Evolutionary conservation across 2,113 vertebrate species (phyloP).

Genomic region (Alethe castanea): DNA sequence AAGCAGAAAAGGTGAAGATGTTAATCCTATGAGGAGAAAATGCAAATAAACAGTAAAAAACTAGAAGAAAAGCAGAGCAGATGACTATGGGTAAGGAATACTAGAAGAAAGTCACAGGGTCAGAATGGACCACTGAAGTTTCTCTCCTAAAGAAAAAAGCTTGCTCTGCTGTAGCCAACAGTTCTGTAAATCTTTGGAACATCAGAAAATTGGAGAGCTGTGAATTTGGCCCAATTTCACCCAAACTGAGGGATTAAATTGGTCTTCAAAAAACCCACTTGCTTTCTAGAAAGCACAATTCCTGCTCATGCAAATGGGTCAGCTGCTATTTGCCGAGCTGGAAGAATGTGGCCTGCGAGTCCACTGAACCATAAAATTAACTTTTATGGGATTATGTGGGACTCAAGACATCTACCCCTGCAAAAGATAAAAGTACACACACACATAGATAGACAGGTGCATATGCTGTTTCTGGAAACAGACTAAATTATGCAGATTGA

Average conservation of each 20-base stretch:
- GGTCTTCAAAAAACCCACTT: background rate
- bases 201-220: background rate
- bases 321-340: background rate
- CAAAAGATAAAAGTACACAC: background rate
- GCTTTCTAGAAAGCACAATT: background rate
- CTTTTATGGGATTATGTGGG: background rate
- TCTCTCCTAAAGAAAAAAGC: background rate
- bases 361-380: background rate
- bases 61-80: background rate
- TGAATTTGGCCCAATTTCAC: background rate
- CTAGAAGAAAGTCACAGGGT: background rate
- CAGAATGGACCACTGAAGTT: background rate
- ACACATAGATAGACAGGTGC: no score
- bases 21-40: background rate
- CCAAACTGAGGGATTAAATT: background rate
- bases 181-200: background rate
- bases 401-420: background rate
- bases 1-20: background rate
- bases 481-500: background rate
- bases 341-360: background rate
- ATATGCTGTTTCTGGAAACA: background rate
- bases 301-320: background rate
- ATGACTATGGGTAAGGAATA: background rate
- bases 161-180: rapidly evolving
- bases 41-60: background rate